Conservation (phyloP, 2,113 vertebrate species). For the Odocoileus virginianus region DNA sequence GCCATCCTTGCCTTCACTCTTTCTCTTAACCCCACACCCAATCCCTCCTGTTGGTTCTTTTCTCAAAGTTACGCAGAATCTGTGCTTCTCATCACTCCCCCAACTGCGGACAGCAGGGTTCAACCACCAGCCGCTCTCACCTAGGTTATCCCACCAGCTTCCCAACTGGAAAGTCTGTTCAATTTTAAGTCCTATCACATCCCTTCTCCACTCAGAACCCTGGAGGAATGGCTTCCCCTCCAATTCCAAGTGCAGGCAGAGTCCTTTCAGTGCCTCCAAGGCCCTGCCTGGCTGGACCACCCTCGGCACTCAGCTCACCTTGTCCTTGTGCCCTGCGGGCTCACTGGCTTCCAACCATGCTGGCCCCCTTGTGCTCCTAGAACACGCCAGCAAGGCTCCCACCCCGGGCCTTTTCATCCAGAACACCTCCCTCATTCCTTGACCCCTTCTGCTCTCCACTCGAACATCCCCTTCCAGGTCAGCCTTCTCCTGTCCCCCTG, state of each 20-base stretch:
- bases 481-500: not conserved
- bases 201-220: not conserved
- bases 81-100: not conserved
- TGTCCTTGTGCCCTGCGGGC: too few species aligned
- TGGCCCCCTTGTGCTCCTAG: not conserved
- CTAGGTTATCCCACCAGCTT: not conserved
- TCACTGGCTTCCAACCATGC: not conserved
- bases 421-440: not conserved
- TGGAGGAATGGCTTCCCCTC: not conserved
- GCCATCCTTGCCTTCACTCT: not conserved
- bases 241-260: not conserved
- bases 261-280: not conserved
- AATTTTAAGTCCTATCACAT: not conserved
- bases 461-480: not conserved
- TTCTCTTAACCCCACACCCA: not conserved
- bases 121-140: not conserved
- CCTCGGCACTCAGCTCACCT: fast-evolving
- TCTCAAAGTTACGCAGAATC: not conserved
- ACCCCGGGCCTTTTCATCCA: not conserved
- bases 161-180: not conserved
- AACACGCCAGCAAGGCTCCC: fast-evolving
- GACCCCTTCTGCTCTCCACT: not conserved
- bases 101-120: fast-evolving
- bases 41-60: fast-evolving
- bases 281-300: too few species aligned